Evolutionary conservation across 2,888 invertebrate species (phyloP), one percentile per base, ranked within the genome.

Genomic region (Amaurobius ferox): DNA sequence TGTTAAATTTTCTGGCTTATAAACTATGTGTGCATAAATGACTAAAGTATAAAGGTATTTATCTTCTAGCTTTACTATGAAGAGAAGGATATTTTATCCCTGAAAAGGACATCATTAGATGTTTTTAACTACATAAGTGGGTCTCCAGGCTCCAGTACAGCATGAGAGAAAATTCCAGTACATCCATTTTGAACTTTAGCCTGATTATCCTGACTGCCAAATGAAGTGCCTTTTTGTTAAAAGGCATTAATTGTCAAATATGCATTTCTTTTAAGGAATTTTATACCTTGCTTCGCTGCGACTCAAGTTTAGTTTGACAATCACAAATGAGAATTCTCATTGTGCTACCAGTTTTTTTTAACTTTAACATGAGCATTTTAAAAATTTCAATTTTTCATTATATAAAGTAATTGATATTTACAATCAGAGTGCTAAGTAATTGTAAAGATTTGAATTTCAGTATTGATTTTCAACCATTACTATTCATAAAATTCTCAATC

Each of bases 81-180:
- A 71, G 79, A 86, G 64, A 86, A 81, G 81, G 87, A 87, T 79
- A 68, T 79, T 26, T 32, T 76, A 16, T 74, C 79, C 19, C 32
- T 87, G 2, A 87, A 85, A 44, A 74, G 87, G 44, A 87, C 87
- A 29, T 87, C 87, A 0, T 30, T 87, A 70, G 87, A 87, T 48
- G 87, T 87, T 30, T 87, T 87, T 68, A 87, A 87, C 64, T 87
- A 79, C 61, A 87, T 87, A 68, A 87, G 87, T 76, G 87, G 87
- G 11, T 87, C 87, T 29, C 81, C 87, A 26, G 66, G 81, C 26
- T 85, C 87, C 28, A 87, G 87, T 44, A 87, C 85, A 55, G 87
- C 79, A 16, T 86, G 67, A 72, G n/a, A 30, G 26, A 6, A n/a
- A 40, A 40, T 13, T 39, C 29, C 29, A 29, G 13, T 55, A 55